Base-by-base conservation (phyloP, 2,113 vertebrate genomes). In the Phoxinus phoxinus region DNA sequence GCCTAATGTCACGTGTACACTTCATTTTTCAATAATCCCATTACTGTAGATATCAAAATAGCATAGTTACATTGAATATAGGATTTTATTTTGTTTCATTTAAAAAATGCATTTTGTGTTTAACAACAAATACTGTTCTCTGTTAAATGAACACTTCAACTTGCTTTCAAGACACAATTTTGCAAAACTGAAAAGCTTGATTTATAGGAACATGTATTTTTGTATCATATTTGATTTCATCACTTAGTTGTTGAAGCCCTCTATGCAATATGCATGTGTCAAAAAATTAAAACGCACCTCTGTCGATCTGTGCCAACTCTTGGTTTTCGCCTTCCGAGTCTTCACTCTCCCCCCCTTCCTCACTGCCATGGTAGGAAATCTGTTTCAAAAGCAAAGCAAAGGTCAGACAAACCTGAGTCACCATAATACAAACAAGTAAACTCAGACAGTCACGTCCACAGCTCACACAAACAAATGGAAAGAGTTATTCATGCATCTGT, bases 261-360 rank as follows among this genome's bases (percentile, higher is more conserved):
- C 25, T 19, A 17, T 75, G 13, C 41, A 25, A 63, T 6, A 23
- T 3, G 11, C 2, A 51, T 35, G 15, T 48, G 17, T 10, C 61
- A 35, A 53, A 19, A 53, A 7, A 21, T 41, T 7, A 0, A 19
- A 51, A 80, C 89, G n/a, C 91, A 97, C 97, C 97, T 96, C 95
- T 95, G 89, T 98, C 96, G 65, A 98, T 98, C 92, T 97, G 96
- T 90, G 95, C 97, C 91, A 98, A 95, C 91, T 98, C 97, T 91
- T 96, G 97, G 93, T 98, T 98, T 91, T 98, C 97, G 84, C 95
- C 97, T 88, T 97, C 97, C 71, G 96, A 98, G 91, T 97, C 96
- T 7, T 98, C 96, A 32, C 96, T 98, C 93, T 97, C 96, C n/a
- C 91, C 94, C 87, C 96, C 97, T 89, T 97, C 96, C 63, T 92